Conservation (phyloP, 1,140 invertebrate genomes). For the Drosophila busckii region DNA sequence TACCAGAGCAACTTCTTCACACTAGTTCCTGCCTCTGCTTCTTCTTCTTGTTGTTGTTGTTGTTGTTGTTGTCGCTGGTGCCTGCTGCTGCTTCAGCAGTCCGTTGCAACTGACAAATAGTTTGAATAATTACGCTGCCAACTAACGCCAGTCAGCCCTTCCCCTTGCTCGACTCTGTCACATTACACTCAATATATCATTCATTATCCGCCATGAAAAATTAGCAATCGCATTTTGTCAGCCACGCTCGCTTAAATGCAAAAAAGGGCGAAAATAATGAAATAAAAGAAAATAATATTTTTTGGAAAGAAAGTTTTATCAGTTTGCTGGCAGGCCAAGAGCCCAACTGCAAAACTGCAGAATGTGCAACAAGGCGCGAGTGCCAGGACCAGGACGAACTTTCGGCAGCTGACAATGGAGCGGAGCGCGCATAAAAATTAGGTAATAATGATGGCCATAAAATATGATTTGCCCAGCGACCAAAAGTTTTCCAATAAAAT, state of each 20-base stretch:
- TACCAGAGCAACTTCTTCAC: slow-evolving; percentile 32
- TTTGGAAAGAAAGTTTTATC: slow-evolving; percentile 68
- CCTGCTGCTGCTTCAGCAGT: neutral
- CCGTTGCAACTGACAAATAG: slow-evolving; percentile 57
- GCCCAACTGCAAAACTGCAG: slow-evolving; percentile 7
- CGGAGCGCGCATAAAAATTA: slow-evolving; percentile 65
- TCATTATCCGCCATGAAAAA: slow-evolving; percentile 73
- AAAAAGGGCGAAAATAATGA: slow-evolving; percentile 4
- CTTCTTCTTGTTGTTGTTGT: too few relatives aligned
- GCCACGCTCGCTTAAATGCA: slow-evolving; percentile 59
- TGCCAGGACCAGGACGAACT: slow-evolving; percentile 47
- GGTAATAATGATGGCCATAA: slow-evolving; percentile 75
- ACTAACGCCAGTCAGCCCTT: slow-evolving; percentile 19
- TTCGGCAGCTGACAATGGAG: slow-evolving; percentile 25
- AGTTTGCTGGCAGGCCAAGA: slow-evolving; percentile 39
- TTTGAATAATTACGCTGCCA: slow-evolving; percentile 64
- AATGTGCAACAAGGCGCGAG: slow-evolving; percentile 57
- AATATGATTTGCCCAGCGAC: slow-evolving; percentile 56
- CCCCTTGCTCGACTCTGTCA: neutral
- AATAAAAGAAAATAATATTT: slow-evolving; percentile 31
- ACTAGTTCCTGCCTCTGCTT: slow-evolving; percentile 6
- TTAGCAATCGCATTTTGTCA: slow-evolving; percentile 73
- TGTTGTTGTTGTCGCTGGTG: too few relatives aligned
- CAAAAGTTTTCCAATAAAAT: slow-evolving; percentile 77
- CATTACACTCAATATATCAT: slow-evolving; percentile 68